Evolutionary conservation across 1,140 invertebrate genomes (phyloP).

Genomic region (Hypothenemus hampei): DNA sequence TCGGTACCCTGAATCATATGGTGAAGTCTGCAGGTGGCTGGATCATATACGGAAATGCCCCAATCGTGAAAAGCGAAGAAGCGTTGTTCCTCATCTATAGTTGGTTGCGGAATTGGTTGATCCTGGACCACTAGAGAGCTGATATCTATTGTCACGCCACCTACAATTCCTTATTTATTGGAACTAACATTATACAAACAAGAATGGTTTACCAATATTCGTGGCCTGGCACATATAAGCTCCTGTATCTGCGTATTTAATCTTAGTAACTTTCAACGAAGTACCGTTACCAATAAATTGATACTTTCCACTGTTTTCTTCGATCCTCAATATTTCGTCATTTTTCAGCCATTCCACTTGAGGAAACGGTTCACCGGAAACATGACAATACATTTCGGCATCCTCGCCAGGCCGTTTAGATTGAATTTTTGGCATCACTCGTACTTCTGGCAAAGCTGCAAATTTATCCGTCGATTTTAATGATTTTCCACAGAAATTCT

Average conservation of each 20-base stretch:
- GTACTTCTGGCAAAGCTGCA: constrained; percentile 64
- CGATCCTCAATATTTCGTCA: constrained; percentile 54
- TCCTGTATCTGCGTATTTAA: constrained; percentile 68
- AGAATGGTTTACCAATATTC: constrained; percentile 50
- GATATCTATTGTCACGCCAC: constrained; percentile 65
- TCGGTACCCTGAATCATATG: constrained; percentile 71
- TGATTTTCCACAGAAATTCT: background rate
- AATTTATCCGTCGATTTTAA: background rate
- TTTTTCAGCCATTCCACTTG: constrained; percentile 68
- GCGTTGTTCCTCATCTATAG: constrained; percentile 58
- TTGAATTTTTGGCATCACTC: constrained; percentile 63
- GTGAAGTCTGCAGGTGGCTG: constrained; percentile 65
- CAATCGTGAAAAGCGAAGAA: constrained; percentile 76
- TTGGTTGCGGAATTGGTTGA: constrained; percentile 59
- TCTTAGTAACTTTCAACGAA: constrained; percentile 59
- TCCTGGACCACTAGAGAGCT: constrained; percentile 68
- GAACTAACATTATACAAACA: background rate
- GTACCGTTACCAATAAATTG: constrained; percentile 67
- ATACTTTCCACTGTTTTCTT: constrained; percentile 52
- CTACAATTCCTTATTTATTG: constrained; percentile 40
- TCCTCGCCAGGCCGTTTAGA: constrained; percentile 62
- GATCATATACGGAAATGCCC: constrained; percentile 72
- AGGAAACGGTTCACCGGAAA: constrained; percentile 64
- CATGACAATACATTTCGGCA: constrained; percentile 64
- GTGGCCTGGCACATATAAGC: constrained; percentile 74